Evolutionary conservation across 2,888 invertebrate species (phyloP).

Genomic region (Fabriciana adippe): DNA sequence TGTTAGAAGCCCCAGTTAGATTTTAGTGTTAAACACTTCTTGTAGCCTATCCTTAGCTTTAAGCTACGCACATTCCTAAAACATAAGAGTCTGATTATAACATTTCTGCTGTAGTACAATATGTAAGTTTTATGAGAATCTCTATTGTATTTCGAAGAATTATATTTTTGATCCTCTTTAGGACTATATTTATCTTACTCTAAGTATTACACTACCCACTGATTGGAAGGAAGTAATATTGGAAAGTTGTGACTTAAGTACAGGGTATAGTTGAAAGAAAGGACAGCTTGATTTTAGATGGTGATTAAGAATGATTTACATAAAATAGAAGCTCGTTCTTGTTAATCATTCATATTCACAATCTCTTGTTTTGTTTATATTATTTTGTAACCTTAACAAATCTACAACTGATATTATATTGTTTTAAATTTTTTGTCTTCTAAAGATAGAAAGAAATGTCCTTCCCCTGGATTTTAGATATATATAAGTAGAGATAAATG

Average conservation of each 20-base stretch:
- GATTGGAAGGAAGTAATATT: constrained; percentile 52
- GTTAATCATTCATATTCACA: neutral
- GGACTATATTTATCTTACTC: constrained; percentile 62
- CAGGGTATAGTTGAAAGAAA: constrained; percentile 70
- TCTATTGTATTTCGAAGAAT: constrained; percentile 76
- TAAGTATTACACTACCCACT: constrained; percentile 72
- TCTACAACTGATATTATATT: constrained; percentile 39
- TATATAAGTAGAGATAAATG: constrained; percentile 53
- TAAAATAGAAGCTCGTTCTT: neutral
- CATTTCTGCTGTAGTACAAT: constrained; percentile 77
- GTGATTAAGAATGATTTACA: neutral
- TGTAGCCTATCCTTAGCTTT: constrained; percentile 63
- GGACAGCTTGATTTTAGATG: constrained; percentile 36
- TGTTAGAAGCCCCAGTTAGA: constrained; percentile 59
- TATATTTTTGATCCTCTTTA: constrained; percentile 77
- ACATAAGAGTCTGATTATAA: constrained; percentile 76
- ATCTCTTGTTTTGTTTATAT: constrained; percentile 37
- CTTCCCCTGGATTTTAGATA: constrained; percentile 64
- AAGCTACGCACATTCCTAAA: constrained; percentile 79
- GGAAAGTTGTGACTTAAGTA: constrained; percentile 70
- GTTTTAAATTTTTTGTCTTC: constrained; percentile 46
- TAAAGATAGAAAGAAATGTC: constrained; percentile 49
- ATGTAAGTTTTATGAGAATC: constrained; percentile 71
- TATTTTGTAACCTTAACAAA: constrained; percentile 52
- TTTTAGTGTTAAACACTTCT: constrained; percentile 64